Percentiles rank a stretch among this genome's conserved stretches.
phyloP scores from a whole-genome alignment of 2,888 invertebrate species.

The Tortrix viridana region DNA sequence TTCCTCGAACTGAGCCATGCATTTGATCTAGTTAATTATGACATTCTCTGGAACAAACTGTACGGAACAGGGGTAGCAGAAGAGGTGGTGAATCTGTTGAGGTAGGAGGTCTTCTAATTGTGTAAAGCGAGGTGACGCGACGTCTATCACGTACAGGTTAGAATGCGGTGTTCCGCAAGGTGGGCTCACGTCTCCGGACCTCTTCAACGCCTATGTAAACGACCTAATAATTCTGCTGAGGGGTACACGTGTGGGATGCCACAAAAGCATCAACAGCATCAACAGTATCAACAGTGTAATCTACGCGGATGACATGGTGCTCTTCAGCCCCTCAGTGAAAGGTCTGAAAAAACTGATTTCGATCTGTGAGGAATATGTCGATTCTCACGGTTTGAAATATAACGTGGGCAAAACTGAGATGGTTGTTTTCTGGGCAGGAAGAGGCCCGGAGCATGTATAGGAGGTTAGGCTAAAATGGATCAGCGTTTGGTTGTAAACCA shows the following conservation, averaged over 20 bases:
- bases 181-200: conserved; percentile 39
- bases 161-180: conserved; percentile 43
- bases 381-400: no score
- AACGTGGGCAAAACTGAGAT: no score
- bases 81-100: conserved; percentile 16
- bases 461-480: no score
- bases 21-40: conserved; percentile 42
- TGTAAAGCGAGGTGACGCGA: conserved; percentile 36
- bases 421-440: no score
- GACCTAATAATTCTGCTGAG: conserved; percentile 23
- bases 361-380: no score
- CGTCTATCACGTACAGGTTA: conserved; percentile 38
- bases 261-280: no score
- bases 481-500: no score
- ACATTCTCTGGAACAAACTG: conserved; percentile 41
- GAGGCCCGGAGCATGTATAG: no score
- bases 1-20: conserved; percentile 41
- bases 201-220: conserved; percentile 38
- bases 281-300: no score
- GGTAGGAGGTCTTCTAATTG: conserved; percentile 13
- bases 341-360: no score
- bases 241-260: conserved; percentile 18
- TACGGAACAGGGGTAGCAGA: conserved; percentile 28
- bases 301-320: no score
- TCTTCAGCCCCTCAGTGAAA: no score